Base-by-base conservation (phyloP, 2,113 vertebrate genomes). In the Vimba vimba region DNA sequence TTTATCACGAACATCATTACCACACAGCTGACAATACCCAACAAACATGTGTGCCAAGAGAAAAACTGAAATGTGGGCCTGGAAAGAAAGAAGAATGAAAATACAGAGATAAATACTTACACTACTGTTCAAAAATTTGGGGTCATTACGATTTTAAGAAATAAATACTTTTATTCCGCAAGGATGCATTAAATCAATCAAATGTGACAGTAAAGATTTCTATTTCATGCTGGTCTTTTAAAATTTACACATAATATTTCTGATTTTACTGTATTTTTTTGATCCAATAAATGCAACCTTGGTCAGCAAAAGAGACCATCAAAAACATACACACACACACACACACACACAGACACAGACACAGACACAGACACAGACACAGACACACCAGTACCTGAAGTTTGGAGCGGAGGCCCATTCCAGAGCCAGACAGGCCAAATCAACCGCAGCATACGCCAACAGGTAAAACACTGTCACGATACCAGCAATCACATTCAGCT, bases 1-100 rank as follows among this genome's bases (percentile, higher is more conserved):
- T 96, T 97, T 66, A 97, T 97, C 82, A 97, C 94, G 36, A 97
- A 97, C 97, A 97, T 97, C 97, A 97, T 97, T 71, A 96, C 95
- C 76, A 97, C 59, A 84, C 96, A 97, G 91, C 97, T 96, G 6
- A 97, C 50, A 11, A 97, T 94, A 2, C 97, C 97, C 91, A 97
- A 90, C 90, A 97, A 89, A 87, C 97, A 97, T 74, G 96, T 97
- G 89, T 97, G 96, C 97, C 97, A 97, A 62, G 96, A 97, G 93
- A 97, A 97, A 84, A 95, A 88, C 92, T 92, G 96, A 92, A 97
- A 97, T 59, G 97, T 97, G 4, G 97, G 97, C 62, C 97, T 97
- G 91, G 73, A 80, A 74, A 3, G 69, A 79, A 25, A 73, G 15
- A 57, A 5, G 11, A 43, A 47, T 4, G 4, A 19, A 17, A 25